Evolutionary conservation across 2,113 vertebrate genomes (phyloP), one percentile per base, ranked within the genome.

Genomic region (Phodopus roborovskii): DNA sequence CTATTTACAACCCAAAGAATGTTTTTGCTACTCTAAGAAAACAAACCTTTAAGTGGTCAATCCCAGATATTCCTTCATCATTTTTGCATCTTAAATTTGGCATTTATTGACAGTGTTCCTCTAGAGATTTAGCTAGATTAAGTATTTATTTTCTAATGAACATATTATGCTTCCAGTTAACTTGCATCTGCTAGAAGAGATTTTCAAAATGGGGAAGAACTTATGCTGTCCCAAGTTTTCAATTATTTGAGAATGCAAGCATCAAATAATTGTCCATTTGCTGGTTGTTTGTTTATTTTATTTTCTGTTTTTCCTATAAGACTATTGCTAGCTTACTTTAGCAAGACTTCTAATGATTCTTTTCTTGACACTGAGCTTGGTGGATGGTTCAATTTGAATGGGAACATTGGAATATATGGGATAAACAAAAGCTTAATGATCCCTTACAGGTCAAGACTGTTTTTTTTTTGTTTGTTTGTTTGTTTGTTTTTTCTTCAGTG

Each of bases 111-210:
- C 19, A 82, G 3, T 3, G 0, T 19, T 3, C 20, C 17, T 93
- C 20, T 79, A 90, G 70, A 96, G 26, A 56, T 28, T 94, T 85
- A 83, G 22, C 66, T 36, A 94, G n/a, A 89, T 66, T 53, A 62
- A 15, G 7, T 71, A 64, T 83, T 89, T 83, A 74, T 28, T 68
- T 83, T 92, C 28, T 33, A 10, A 70, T 30, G 10, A 13, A 73
- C 11, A 26, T 1, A 84, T 83, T 26, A 50, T 30, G 19, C 66
- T 95, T 91, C 7, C 39, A 71, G 83, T 68, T 84, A 88, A 71
- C 48, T 75, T 86, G 13, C 6, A 85, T 81, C 4, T 60, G 6
- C 15, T 56, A 58, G 26, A 33, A 89, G 4, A 88, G 1, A 68
- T 39, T 68, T 70, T 79, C 5, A 26, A 13, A 56, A 53, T 39